Evolutionary conservation across 2,888 invertebrate species (phyloP).

Genomic region (Phalangium opilio): DNA sequence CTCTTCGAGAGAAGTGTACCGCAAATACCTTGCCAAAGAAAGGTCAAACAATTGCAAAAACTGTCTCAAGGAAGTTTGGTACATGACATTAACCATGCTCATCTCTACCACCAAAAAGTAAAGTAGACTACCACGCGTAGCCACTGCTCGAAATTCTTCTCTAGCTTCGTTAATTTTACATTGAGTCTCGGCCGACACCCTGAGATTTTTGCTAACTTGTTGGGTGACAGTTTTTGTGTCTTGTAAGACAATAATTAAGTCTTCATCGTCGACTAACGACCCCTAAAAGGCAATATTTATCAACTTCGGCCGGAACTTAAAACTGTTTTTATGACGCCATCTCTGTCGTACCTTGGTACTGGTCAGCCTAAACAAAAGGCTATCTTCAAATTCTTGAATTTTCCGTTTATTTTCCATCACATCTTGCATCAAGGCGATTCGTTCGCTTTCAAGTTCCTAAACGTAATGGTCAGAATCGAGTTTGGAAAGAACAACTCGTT

Average conservation of each 20-base stretch:
- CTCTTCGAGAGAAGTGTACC: no score
- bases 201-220: constrained; percentile 84
- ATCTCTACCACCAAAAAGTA: constrained; percentile 95
- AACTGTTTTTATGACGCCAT: neutral
- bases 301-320: neutral
- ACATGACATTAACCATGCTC: constrained; percentile 92
- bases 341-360: constrained; percentile 50
- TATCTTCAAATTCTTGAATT: constrained; percentile 90
- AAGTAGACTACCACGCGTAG: constrained; percentile 79
- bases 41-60: constrained; percentile 84
- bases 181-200: constrained; percentile 82
- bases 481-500: no score
- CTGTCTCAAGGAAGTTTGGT: constrained; percentile 87
- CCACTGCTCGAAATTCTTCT: constrained; percentile 89
- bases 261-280: constrained; percentile 88
- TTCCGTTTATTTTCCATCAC: constrained; percentile 90
- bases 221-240: constrained; percentile 77
- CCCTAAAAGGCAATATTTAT: constrained; percentile 37
- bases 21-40: constrained; percentile 62
- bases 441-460: constrained; percentile 77
- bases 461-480: neutral
- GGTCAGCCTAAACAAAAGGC: constrained; percentile 73
- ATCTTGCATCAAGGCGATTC: constrained; percentile 81
- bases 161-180: constrained; percentile 82
- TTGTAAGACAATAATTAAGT: constrained; percentile 72